Percentiles rank a stretch among this genome's conserved stretches.
phyloP scores from a whole-genome alignment of 2,888 invertebrate species.

The Smittia sp. region DNA sequence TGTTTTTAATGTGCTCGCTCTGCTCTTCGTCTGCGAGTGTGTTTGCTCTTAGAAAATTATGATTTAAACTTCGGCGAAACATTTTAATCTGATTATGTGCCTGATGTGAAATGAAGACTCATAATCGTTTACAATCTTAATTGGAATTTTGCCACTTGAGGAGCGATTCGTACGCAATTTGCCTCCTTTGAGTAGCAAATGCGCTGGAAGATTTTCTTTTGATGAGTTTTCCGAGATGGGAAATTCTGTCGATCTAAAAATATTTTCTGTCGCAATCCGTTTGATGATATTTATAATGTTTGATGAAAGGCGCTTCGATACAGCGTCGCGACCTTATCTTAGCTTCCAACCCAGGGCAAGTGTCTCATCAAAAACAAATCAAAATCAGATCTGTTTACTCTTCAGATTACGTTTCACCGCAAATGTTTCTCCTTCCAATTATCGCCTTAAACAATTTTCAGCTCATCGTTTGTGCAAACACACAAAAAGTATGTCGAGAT shows the following conservation, averaged over 20 bases:
- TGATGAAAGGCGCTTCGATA: neutral
- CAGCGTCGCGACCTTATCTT: neutral
- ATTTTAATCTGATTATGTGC: constrained; percentile 38
- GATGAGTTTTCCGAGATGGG: constrained; percentile 16
- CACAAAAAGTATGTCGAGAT: neutral
- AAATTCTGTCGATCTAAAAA: neutral
- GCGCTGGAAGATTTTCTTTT: constrained; percentile 37
- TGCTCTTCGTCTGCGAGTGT: neutral
- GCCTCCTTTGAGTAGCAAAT: constrained; percentile 6
- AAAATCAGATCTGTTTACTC: constrained; percentile 8
- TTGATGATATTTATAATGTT: constrained; percentile 10
- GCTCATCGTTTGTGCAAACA: neutral
- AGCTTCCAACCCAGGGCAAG: neutral
- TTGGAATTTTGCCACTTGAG: constrained; percentile 40
- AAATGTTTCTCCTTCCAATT: constrained; percentile 31
- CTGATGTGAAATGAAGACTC: constrained; percentile 24
- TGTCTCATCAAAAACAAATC: neutral
- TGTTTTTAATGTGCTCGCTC: constrained; percentile 39
- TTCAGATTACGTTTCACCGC: constrained; percentile 23
- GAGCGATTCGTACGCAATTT: constrained; percentile 22
- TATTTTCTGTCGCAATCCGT: neutral
- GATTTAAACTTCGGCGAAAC: constrained; percentile 32
- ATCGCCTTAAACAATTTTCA: neutral
- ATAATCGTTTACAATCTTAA: constrained; percentile 39
- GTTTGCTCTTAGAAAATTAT: constrained; percentile 32